These are phyloP conservation scores for Gavialis gangeticus DNA, from an alignment of 2,113 vertebrate genomes.

Conservation along the genomic window DNA sequence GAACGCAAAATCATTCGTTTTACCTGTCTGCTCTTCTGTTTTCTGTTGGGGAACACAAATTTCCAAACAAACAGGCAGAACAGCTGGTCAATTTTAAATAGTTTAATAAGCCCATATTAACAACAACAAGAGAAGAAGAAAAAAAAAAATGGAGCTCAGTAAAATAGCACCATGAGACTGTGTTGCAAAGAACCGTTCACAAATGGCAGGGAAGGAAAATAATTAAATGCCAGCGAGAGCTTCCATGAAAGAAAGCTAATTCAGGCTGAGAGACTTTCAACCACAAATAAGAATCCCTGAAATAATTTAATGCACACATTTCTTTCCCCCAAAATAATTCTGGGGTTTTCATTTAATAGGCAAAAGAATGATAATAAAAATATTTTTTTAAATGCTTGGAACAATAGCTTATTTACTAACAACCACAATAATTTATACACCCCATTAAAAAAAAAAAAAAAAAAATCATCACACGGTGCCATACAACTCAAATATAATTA, in stretches of 20 bases:
- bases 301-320: constrained; percentile 14
- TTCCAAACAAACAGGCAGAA: not conserved
- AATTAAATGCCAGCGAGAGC: not conserved
- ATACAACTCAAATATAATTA: not conserved
- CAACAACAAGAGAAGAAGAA: not conserved
- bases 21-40: not conserved
- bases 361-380: not conserved
- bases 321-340: not conserved
- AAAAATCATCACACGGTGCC: not conserved
- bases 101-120: not conserved
- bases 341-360: not conserved
- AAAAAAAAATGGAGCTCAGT: not conserved
- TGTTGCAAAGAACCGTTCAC: not conserved
- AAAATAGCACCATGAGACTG: not conserved
- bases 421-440: constrained; percentile 26
- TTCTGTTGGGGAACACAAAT: not conserved
- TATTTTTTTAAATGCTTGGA: not conserved
- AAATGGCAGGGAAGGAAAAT: not conserved
- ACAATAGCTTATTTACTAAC: not conserved
- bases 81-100: not conserved
- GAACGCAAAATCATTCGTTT: not conserved
- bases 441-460: not conserved
- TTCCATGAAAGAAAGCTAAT: not conserved
- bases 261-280: not conserved
- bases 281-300: not conserved